A percentile compares a stretch with the other conserved stretches of the same genome.
phyloP scores from a whole-genome alignment of 2,113 vertebrate genomes.

The Neolamprologus modestus region DNA sequence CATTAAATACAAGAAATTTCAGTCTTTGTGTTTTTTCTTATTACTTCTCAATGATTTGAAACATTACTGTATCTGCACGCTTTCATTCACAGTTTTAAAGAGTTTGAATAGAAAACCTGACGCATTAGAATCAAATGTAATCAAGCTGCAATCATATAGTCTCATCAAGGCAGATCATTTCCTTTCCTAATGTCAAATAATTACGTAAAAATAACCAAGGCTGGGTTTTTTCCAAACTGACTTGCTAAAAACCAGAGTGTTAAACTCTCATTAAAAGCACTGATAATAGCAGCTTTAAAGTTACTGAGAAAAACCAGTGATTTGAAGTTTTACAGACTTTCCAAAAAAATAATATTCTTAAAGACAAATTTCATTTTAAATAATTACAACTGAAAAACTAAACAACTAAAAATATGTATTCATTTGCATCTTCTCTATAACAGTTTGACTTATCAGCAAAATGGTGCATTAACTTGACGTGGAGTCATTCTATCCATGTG shows the following conservation, averaged over 20 bases:
- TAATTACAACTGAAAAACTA: not conserved
- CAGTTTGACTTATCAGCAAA: not conserved
- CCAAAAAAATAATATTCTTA: not conserved
- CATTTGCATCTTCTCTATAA: not conserved
- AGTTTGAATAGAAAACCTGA: not conserved
- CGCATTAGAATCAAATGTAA: not conserved
- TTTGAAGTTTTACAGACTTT: not conserved
- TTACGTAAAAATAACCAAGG: not conserved
- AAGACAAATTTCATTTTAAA: not conserved
- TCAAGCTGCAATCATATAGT: not conserved
- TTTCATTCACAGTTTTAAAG: not conserved
- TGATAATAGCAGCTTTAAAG: not conserved
- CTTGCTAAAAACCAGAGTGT: not conserved
- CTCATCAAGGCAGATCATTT: not conserved
- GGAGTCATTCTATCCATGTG: not conserved
- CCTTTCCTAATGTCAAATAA: not conserved
- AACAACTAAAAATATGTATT: not conserved
- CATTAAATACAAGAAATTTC: not conserved
- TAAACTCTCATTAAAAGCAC: not conserved
- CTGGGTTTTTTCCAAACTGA: not conserved
- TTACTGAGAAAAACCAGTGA: not conserved
- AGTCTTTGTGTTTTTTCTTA: not conserved
- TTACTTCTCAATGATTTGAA: not conserved
- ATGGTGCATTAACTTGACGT: not conserved
- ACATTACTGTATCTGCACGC: not conserved